Evolutionary conservation across 2,797 vertebrate genomes (phyloP).

Genomic region (Myripristis jacobus): DNA sequence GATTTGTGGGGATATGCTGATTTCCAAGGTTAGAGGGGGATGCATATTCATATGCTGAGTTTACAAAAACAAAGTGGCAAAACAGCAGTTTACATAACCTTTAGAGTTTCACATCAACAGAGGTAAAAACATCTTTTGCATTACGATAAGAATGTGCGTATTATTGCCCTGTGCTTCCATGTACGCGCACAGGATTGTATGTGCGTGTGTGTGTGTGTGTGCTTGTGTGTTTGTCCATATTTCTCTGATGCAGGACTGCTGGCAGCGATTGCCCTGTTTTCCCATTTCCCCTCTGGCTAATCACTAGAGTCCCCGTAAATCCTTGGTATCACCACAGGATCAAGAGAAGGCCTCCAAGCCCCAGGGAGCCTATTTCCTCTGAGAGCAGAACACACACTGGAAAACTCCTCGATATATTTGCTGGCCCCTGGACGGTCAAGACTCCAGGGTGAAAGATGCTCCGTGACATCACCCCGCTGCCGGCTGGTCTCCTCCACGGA

Average conservation of each 20-base stretch:
- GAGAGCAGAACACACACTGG: conserved; percentile 76
- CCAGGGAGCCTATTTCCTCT: conserved; percentile 78
- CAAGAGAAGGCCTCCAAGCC: conserved; percentile 77
- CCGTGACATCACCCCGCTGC: conserved; percentile 56
- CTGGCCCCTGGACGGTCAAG: conserved; percentile 70
- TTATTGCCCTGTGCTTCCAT: conserved; percentile 21
- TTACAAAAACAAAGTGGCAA: conserved; percentile 67
- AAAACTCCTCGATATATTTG: conserved; percentile 78
- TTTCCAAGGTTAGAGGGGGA: conserved; percentile 76
- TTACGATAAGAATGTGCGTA: conserved; percentile 34
- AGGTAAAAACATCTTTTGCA: conserved; percentile 36
- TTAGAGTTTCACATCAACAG: conserved; percentile 47
- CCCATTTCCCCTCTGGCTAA: conserved; percentile 82
- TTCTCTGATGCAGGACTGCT: conserved; percentile 75
- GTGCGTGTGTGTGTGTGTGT: conserved; percentile 13
- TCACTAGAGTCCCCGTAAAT: conserved; percentile 83
- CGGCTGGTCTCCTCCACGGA: conserved; percentile 42
- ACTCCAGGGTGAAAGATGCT: conserved; percentile 65
- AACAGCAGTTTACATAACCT: conserved; percentile 69
- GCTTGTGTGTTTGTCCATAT: conserved; percentile 63
- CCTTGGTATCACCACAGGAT: conserved; percentile 80
- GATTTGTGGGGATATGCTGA: conserved; percentile 71
- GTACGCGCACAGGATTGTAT: neutral
- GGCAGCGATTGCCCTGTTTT: conserved; percentile 80
- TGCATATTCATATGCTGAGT: conserved; percentile 81